phyloP scores from a whole-genome alignment of 2,888 invertebrate species.

The Ethmia dodecea region DNA sequence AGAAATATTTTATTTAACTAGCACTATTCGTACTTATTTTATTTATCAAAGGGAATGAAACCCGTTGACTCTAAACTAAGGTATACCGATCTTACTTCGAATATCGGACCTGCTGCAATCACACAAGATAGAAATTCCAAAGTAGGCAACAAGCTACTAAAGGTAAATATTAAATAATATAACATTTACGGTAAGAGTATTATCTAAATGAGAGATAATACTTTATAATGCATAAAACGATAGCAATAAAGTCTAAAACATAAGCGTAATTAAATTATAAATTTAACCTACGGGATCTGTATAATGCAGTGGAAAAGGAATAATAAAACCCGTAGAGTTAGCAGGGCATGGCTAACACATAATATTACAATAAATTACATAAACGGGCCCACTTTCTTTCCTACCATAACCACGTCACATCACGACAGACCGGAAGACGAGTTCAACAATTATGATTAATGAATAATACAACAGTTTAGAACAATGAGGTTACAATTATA shows the following conservation, averaged over 20 bases:
- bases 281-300: no score
- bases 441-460: conserved; percentile 1
- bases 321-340: neutral
- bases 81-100: no score
- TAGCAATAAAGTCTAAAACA: neutral
- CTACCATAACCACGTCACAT: conserved; percentile 4
- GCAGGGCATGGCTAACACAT: conserved; percentile 13
- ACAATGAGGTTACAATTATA: neutral
- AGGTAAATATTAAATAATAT: no score
- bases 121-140: no score
- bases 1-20: no score
- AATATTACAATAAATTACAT: conserved; percentile 27
- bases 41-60: no score
- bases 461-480: conserved; percentile 1
- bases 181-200: no score
- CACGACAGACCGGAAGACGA: neutral
- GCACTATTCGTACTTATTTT: no score
- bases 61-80: no score
- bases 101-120: no score
- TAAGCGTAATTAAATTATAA: neutral
- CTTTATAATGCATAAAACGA: neutral
- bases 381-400: conserved; percentile 34
- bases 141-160: no score
- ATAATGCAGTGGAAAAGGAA: neutral
- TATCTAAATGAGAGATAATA: no score